A percentile compares a stretch with the other conserved stretches of the same genome.
These are phyloP conservation scores for Physocephala rufipes DNA, from an alignment of 2,888 invertebrate species.

Conservation along the genomic window DNA sequence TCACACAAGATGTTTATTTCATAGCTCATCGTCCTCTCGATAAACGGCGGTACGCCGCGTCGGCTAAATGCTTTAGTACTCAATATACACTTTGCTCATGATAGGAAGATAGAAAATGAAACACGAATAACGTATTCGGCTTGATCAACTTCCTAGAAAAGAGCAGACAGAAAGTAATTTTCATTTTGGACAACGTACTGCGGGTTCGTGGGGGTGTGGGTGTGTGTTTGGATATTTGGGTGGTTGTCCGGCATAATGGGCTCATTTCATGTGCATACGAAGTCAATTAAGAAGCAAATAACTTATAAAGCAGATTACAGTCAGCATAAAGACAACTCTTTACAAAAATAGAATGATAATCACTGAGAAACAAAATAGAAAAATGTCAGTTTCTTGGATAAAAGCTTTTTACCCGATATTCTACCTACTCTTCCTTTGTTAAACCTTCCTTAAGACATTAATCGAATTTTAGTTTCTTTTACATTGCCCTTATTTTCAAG, in stretches of 20 bases:
- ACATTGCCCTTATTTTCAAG: no score
- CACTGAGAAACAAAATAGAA: no score
- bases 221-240: not conserved
- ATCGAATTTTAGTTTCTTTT: no score
- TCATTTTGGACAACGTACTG: slow-evolving; percentile 1
- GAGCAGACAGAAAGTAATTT: slow-evolving; percentile 21
- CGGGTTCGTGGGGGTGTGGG: slow-evolving; percentile 1
- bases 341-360: not conserved
- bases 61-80: slow-evolving; percentile 47
- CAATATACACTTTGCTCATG: not conserved
- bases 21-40: slow-evolving; percentile 34
- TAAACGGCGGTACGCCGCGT: slow-evolving; percentile 32
- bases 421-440: no score
- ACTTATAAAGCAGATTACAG: slow-evolving; percentile 63
- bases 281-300: slow-evolving; percentile 63
- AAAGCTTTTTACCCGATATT: no score
- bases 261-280: slow-evolving; percentile 63
- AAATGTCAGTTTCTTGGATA: no score
- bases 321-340: slow-evolving; percentile 46
- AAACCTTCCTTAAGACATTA: not conserved
- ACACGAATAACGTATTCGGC: slow-evolving; percentile 20
- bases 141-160: slow-evolving; percentile 23
- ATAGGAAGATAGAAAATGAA: not conserved
- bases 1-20: not conserved
- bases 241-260: slow-evolving; percentile 49